A percentile compares a stretch with the other conserved stretches of the same genome.
These are phyloP conservation scores for Noctuana brunneofusca DNA, from an alignment of 2,888 invertebrate genomes.

Conservation along the genomic window DNA sequence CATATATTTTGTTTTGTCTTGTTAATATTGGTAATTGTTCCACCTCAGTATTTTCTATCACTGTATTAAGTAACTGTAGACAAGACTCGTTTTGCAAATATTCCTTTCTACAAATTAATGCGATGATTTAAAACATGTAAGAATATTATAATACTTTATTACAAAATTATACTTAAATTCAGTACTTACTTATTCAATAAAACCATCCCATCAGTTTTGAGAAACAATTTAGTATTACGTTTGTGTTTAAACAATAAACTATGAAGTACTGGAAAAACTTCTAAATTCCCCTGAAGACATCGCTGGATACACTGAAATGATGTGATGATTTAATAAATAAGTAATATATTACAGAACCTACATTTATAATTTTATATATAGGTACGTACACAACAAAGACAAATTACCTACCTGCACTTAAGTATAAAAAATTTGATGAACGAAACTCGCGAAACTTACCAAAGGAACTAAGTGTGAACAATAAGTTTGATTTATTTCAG, in stretches of 20 bases:
- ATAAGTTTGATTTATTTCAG: slow-evolving; percentile 59
- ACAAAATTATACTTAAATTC: not conserved
- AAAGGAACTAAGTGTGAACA: slow-evolving; percentile 67
- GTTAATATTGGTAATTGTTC: slow-evolving; percentile 29
- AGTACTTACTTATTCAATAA: slow-evolving; percentile 61
- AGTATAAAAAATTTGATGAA: not conserved
- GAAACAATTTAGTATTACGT: slow-evolving; percentile 57
- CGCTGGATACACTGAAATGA: slow-evolving; percentile 60
- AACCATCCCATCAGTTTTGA: slow-evolving; percentile 56
- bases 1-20: slow-evolving; percentile 44
- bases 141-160: not conserved
- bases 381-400: no score
- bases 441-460: slow-evolving; percentile 51
- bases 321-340: not conserved
- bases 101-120: slow-evolving; percentile 47
- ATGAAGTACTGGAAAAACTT: slow-evolving; percentile 58
- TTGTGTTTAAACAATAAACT: slow-evolving; percentile 58
- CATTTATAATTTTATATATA: no score
- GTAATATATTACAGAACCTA: no score
- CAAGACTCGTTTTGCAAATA: slow-evolving; percentile 53
- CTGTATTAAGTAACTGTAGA: slow-evolving; percentile 59
- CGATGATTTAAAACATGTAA: not conserved
- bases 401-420: no score
- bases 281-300: slow-evolving; percentile 52
- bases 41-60: slow-evolving; percentile 50